Evolutionary conservation across 1,140 invertebrate genomes (phyloP).

Genomic region (Pinna nobilis): DNA sequence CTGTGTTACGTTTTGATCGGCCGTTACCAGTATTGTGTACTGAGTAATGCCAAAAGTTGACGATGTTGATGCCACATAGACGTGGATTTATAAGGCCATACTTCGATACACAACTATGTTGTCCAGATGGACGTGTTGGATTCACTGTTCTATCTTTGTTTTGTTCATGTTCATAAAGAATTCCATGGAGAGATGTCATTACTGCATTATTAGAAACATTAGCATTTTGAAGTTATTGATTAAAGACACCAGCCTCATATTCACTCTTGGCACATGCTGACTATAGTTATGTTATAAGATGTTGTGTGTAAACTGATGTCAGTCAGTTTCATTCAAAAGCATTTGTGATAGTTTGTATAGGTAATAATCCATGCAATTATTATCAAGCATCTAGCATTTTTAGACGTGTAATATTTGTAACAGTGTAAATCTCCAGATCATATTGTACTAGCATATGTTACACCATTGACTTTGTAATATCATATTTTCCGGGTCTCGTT

Average conservation of each 20-base stretch:
- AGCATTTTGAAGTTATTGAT: not conserved
- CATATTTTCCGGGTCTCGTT: not conserved
- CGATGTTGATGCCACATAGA: too few relatives aligned
- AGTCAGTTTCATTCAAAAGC: not conserved
- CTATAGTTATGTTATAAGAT: slow-evolving; percentile 2
- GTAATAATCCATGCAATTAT: not conserved
- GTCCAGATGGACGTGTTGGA: too few relatives aligned
- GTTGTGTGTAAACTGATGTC: not conserved
- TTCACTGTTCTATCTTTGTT: too few relatives aligned
- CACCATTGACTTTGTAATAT: not conserved
- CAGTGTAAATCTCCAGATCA: not conserved
- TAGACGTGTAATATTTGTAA: not conserved
- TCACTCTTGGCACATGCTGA: not conserved
- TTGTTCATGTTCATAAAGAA: not conserved
- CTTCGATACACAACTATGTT: too few relatives aligned
- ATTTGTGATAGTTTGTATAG: slow-evolving; percentile 21
- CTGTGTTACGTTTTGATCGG: not conserved
- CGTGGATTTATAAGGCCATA: too few relatives aligned
- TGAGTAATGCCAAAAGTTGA: too few relatives aligned
- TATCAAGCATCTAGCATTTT: not conserved
- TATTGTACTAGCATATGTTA: not conserved
- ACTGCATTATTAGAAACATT: not conserved
- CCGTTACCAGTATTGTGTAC: not conserved
- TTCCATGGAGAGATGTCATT: not conserved
- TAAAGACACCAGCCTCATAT: not conserved